phyloP scores from a whole-genome alignment of 2,888 invertebrate species.

The Muschampia plurimacula region DNA sequence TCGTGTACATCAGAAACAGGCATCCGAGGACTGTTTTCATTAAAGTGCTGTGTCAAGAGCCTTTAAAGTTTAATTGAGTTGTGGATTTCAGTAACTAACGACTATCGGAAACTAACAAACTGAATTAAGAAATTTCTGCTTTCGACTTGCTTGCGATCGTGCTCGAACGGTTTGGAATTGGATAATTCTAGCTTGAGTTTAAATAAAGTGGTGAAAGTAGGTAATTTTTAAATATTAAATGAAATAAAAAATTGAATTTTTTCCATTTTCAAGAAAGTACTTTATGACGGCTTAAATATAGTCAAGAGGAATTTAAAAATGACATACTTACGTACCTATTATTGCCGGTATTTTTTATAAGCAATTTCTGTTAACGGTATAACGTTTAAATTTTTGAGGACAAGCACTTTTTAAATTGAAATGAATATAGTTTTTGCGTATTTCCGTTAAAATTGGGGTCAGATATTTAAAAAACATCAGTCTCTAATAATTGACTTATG shows the following conservation, averaged over 20 bases:
- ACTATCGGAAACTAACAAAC: slow-evolving; percentile 65
- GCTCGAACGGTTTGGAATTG: slow-evolving; percentile 46
- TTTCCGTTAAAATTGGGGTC: too few species aligned
- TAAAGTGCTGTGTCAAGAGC: slow-evolving; percentile 65
- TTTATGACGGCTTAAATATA: too few species aligned
- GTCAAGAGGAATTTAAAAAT: too few species aligned
- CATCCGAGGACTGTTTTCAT: slow-evolving; percentile 54
- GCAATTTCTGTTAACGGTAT: too few species aligned
- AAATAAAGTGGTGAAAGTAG: slow-evolving; percentile 35
- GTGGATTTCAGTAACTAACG: slow-evolving; percentile 69
- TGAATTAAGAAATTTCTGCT: slow-evolving; percentile 60
- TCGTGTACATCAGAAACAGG: slow-evolving; percentile 35
- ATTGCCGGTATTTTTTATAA: too few species aligned
- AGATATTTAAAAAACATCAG: too few species aligned
- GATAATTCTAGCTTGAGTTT: slow-evolving; percentile 47
- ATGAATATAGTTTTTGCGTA: too few species aligned
- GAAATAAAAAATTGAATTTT: not conserved
- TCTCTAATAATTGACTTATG: too few species aligned
- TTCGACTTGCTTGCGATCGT: slow-evolving; percentile 45
- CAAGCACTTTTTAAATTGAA: too few species aligned
- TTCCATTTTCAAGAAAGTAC: not conserved
- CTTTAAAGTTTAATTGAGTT: slow-evolving; percentile 79
- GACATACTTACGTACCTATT: too few species aligned
- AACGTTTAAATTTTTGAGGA: too few species aligned
- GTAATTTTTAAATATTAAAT: not conserved